phyloP scores from a whole-genome alignment of 2,888 invertebrate genomes.

The Thymelicus lineola region DNA sequence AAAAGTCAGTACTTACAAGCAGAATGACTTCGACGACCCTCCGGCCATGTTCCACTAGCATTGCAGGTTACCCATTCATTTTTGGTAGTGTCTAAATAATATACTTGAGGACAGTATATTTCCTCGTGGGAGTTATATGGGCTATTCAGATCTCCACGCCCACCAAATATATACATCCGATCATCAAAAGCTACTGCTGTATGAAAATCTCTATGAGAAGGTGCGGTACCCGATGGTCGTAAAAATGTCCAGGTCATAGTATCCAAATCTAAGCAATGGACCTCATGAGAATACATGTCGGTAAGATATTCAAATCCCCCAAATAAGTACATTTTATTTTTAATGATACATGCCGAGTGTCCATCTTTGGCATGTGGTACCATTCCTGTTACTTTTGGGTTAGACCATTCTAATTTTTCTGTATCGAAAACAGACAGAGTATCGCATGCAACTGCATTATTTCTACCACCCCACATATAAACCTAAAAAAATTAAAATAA shows the following conservation, averaged over 20 bases:
- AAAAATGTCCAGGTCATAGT: slow-evolving; percentile 90
- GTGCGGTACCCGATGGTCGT: slow-evolving; percentile 86
- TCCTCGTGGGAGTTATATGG: slow-evolving; percentile 86
- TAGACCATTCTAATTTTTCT: slow-evolving; percentile 87
- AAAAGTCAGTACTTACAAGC: slow-evolving; percentile 87
- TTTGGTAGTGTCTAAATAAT: slow-evolving; percentile 89
- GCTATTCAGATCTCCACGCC: slow-evolving; percentile 90
- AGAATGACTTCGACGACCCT: slow-evolving; percentile 95
- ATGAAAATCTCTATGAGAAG: slow-evolving; percentile 94
- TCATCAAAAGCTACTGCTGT: slow-evolving; percentile 91
- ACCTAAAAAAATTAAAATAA: slow-evolving; percentile 68
- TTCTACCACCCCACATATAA: slow-evolving; percentile 97
- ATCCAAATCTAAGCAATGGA: slow-evolving; percentile 90
- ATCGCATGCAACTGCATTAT: slow-evolving; percentile 92
- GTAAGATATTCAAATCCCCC: slow-evolving; percentile 96
- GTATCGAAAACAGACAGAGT: slow-evolving; percentile 93
- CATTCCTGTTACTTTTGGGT: slow-evolving; percentile 87
- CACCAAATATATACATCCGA: slow-evolving; percentile 96
- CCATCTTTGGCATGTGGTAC: slow-evolving; percentile 95
- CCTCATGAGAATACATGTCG: slow-evolving; percentile 92
- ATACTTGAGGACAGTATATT: slow-evolving; percentile 91
- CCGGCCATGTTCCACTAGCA: slow-evolving; percentile 87
- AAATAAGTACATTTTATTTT: slow-evolving; percentile 93
- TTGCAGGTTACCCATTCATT: slow-evolving; percentile 88
- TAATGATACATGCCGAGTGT: slow-evolving; percentile 94